phyloP scores from a whole-genome alignment of 2,888 invertebrate species.

The Steinernema scapterisci region DNA sequence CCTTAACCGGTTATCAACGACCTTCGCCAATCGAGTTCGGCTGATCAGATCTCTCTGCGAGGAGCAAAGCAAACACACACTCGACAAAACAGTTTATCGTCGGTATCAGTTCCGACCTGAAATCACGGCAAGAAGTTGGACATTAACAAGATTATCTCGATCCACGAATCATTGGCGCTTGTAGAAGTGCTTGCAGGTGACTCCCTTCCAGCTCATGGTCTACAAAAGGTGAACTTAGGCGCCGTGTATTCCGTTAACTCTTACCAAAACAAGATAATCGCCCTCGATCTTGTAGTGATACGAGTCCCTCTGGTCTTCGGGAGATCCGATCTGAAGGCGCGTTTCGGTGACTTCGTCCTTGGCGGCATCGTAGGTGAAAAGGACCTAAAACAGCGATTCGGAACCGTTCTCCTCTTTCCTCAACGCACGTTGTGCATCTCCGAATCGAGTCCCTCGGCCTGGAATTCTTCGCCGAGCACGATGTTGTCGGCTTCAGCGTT shows the following conservation, averaged over 20 bases:
- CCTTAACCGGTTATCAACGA: background rate
- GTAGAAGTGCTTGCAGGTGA: slow-evolving; percentile 27
- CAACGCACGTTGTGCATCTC: slow-evolving; percentile 50
- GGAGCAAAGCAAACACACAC: no score
- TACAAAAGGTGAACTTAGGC: background rate
- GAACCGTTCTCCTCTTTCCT: background rate
- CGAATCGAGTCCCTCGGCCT: slow-evolving; percentile 63
- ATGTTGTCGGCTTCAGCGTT: slow-evolving; percentile 55
- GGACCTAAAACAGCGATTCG: slow-evolving; percentile 27
- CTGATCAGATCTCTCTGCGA: no score
- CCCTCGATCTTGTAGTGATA: slow-evolving; percentile 60
- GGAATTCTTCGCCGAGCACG: slow-evolving; percentile 60
- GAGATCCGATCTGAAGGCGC: slow-evolving; percentile 58
- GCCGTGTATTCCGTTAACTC: background rate
- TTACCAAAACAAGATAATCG: slow-evolving; percentile 55
- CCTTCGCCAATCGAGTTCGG: background rate
- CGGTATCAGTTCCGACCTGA: no score
- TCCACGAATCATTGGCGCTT: background rate
- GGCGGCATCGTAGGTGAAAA: slow-evolving; percentile 52
- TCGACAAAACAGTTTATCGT: no score
- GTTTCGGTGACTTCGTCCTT: slow-evolving; percentile 56
- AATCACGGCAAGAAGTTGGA: no score
- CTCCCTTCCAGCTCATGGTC: slow-evolving; percentile 11
- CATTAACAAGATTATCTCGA: background rate
- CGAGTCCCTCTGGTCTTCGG: slow-evolving; percentile 59